These are phyloP conservation scores for Diuraphis noxia DNA, from an alignment of 1,140 invertebrate genomes.

Conservation along the genomic window DNA sequence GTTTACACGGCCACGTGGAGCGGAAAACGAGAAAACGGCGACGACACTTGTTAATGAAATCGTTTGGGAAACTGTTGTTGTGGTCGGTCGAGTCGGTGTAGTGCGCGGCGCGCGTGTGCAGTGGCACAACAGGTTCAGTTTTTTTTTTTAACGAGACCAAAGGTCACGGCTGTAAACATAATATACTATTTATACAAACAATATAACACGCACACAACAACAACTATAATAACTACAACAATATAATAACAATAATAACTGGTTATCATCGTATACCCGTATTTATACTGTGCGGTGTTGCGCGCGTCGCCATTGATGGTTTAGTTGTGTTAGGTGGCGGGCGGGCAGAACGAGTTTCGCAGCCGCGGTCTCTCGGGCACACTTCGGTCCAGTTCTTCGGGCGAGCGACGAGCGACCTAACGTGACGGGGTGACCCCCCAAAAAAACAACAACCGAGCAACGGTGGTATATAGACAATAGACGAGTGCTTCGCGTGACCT, in stretches of 20 bases:
- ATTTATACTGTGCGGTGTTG: background rate
- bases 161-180: slow-evolving; percentile 34
- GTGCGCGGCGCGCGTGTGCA: background rate
- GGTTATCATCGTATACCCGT: slow-evolving; percentile 19
- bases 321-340: background rate
- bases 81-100: slow-evolving; percentile 13
- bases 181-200: background rate
- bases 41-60: slow-evolving; percentile 36
- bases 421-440: background rate
- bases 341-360: slow-evolving; percentile 43
- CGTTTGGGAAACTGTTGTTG: background rate
- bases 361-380: background rate
- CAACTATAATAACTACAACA: background rate
- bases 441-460: too few species aligned
- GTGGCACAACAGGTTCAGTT: slow-evolving; percentile 36
- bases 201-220: slow-evolving; percentile 25
- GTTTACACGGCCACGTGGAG: background rate
- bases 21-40: slow-evolving; percentile 3
- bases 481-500: background rate
- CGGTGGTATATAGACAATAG: background rate
- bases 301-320: background rate
- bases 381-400: slow-evolving; percentile 34
- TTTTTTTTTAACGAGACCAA: slow-evolving; percentile 49
- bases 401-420: background rate
- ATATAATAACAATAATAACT: slow-evolving; percentile 43